Conservation (phyloP, 53 echinoderm and acorn worm species). For the Stichopus horrens region DNA sequence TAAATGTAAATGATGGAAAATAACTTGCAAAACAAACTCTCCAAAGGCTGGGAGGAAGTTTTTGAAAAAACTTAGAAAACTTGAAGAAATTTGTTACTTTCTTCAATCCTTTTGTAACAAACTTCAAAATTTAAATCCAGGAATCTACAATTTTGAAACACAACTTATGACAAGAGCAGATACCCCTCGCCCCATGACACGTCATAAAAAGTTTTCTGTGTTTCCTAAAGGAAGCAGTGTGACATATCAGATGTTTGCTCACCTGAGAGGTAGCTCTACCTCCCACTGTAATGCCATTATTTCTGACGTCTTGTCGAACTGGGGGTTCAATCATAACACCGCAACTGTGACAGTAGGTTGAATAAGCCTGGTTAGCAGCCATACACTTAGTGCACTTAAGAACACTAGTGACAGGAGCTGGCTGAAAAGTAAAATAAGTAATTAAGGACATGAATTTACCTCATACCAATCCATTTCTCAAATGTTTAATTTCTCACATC, state of each 20-base stretch:
- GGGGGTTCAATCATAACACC: slow-evolving; percentile 86
- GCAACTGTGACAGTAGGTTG: slow-evolving; percentile 96
- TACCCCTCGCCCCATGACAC: no score
- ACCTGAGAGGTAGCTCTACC: slow-evolving; percentile 77
- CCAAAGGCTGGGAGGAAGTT: no score
- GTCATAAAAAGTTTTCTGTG: no score
- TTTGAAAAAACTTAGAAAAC: no score
- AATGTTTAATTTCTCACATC: not conserved
- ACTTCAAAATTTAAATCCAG: no score
- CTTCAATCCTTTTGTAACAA: no score
- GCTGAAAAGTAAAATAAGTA: slow-evolving; percentile 53
- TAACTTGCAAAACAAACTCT: no score
- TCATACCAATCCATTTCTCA: not conserved
- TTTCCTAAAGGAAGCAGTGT: no score
- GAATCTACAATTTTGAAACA: no score
- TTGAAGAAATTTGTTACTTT: no score
- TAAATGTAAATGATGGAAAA: no score
- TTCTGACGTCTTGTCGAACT: slow-evolving; percentile 71
- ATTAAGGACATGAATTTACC: not conserved
- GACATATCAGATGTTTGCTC: not conserved
- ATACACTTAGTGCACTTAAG: slow-evolving; percentile 79
- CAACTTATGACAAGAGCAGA: no score
- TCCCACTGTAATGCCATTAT: slow-evolving; percentile 84
- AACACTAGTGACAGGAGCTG: slow-evolving; percentile 75
- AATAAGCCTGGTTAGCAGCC: slow-evolving; percentile 86